These are phyloP conservation scores for Lagopus leucura DNA, from an alignment of 2,113 vertebrate species.

Conservation along the genomic window DNA sequence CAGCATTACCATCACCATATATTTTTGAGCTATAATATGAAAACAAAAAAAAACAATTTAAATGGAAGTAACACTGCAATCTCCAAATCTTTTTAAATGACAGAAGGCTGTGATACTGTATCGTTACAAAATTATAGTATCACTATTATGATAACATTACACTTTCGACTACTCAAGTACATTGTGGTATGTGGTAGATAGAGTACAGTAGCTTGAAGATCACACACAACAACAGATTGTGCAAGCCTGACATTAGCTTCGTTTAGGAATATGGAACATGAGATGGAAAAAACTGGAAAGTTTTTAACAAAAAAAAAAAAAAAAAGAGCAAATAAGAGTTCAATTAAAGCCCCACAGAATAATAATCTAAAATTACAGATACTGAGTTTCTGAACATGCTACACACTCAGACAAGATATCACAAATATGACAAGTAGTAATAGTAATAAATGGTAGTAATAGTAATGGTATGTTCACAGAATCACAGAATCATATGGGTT, in stretches of 20 bases:
- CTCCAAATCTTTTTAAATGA: not conserved
- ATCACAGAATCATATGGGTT: too few species aligned
- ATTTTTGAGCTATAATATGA: constrained; percentile 91
- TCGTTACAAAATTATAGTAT: not conserved
- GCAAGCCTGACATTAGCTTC: not conserved
- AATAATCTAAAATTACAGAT: not conserved
- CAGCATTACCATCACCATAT: constrained; percentile 96
- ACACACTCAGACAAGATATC: not conserved
- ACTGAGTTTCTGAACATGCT: not conserved
- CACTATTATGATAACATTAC: not conserved
- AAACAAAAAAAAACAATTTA: constrained; percentile 30
- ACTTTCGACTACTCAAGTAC: not conserved
- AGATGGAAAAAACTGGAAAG: not conserved
- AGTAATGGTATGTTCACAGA: too few species aligned
- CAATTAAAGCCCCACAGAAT: not conserved
- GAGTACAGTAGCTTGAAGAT: not conserved
- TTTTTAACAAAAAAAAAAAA: not conserved
- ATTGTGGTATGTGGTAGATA: not conserved
- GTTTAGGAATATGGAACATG: not conserved
- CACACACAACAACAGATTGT: not conserved
- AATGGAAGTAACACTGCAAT: not conserved
- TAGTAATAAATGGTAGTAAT: too few species aligned
- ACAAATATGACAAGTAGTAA: not conserved
- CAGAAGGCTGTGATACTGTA: not conserved
- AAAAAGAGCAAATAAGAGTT: not conserved